Percentiles rank a stretch among this genome's conserved stretches.
Conservation (phyloP, 2,888 invertebrate genomes). For the Drosophila mimica region DNA sequence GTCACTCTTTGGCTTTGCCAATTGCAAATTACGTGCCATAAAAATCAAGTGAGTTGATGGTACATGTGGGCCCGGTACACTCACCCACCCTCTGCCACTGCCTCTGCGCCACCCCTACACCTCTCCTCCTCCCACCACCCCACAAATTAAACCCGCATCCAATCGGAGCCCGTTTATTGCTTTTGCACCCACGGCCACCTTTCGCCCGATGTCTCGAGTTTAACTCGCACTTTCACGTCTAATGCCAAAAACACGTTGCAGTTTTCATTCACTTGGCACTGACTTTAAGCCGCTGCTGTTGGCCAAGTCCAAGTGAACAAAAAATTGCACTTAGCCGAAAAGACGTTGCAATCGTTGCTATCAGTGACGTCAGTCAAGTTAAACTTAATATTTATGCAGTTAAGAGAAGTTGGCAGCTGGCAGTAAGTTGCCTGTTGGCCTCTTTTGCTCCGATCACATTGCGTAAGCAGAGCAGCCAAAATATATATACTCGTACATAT, state of each 20-base stretch:
- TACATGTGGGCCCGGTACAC: slow-evolving; percentile 65
- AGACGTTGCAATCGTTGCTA: slow-evolving; percentile 30
- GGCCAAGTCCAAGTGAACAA: slow-evolving; percentile 79
- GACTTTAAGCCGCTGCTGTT: slow-evolving; percentile 73
- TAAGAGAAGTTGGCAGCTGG: slow-evolving; percentile 7
- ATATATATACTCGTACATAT: no score
- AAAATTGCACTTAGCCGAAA: slow-evolving; percentile 47
- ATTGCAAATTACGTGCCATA: slow-evolving; percentile 81
- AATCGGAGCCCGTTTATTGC: slow-evolving; percentile 10
- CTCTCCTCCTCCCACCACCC: background rate
- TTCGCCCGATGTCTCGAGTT: slow-evolving; percentile 38
- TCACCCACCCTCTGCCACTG: background rate
- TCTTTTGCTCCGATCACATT: slow-evolving; percentile 27
- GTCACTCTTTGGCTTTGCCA: slow-evolving; percentile 61
- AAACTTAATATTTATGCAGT: background rate
- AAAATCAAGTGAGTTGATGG: slow-evolving; percentile 62
- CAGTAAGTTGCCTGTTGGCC: background rate
- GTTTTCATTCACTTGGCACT: slow-evolving; percentile 80
- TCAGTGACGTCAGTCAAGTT: slow-evolving; percentile 70
- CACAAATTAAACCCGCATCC: background rate
- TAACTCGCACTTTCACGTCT: slow-evolving; percentile 82
- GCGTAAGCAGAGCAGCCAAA: slow-evolving; percentile 71
- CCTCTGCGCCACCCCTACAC: background rate
- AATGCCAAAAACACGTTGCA: slow-evolving; percentile 81
- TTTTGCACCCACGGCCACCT: slow-evolving; percentile 41